Base-by-base conservation (phyloP, 2,113 vertebrate genomes). In the Orthonyx spaldingii region DNA sequence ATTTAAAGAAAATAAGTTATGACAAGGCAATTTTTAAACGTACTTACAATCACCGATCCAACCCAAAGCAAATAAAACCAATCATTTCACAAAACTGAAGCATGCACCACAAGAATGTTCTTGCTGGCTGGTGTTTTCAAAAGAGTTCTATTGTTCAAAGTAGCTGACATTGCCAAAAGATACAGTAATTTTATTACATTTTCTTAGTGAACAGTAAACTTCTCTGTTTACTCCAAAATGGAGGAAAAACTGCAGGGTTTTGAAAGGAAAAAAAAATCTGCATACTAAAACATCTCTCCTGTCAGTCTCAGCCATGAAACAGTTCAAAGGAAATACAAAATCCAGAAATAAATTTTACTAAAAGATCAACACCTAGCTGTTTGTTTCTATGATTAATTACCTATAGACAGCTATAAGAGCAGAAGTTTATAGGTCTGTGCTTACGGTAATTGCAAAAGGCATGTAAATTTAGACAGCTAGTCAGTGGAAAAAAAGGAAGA, bases 381-480 rank as follows among this genome's bases (percentile, higher is more conserved):
- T 88, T 94, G 42, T 66, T 93, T 93, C 39, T 57, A 19, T 10
- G 33, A 44, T 66, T 80, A 93, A 93, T 84, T 78, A 60, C 16
- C 24, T 56, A 61, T 17, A 87, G 70, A 59, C 6, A 65, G 23
- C 23, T 53, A 41, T 44, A 87, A 65, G 35, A 78, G 53, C 19
- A 85, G 68, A 85, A 85, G 19, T 91, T 74, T 86, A 33, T 22
- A 85, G n/a, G 28, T 56, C 39, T 90, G 28, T 71, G 35, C 35
- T 84, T 88, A 80, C 64, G 28, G 39, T 77, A 93, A 90, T 66
- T 93, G 85, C 55, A 80, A 83, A 91, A 91, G 61, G 19, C 56
- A 86, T 74, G 66, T 78, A 94, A 91, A 90, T 93, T 91, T 84
- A 80, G 76, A 80, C 64, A 95, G 78, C 70, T 76, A 96, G 93